Evolutionary conservation across 2,888 invertebrate genomes (phyloP).

Genomic region (Rhamphomyia laevipes): DNA sequence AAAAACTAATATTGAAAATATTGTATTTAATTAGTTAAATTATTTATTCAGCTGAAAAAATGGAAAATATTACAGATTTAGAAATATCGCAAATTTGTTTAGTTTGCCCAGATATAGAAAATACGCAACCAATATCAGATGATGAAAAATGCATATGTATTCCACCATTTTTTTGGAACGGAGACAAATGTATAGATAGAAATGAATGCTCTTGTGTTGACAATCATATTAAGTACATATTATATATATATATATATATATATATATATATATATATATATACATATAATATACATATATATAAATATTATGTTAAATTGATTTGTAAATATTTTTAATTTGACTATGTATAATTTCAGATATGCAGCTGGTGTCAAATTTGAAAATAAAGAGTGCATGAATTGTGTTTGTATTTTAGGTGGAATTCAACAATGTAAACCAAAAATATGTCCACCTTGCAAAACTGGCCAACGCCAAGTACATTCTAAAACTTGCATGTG

Average conservation of each 20-base stretch:
- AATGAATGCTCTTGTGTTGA: constrained; percentile 69
- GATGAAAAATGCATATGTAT: constrained; percentile 42
- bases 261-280: neutral
- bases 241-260: constrained; percentile 27
- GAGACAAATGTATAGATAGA: constrained; percentile 55
- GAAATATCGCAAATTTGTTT: constrained; percentile 3
- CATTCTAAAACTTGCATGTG: constrained; percentile 56
- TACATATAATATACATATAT: neutral
- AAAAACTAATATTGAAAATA: constrained; percentile 37
- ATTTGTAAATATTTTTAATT: constrained; percentile 37
- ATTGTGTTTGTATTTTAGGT: constrained; percentile 66
- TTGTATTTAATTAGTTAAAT: neutral
- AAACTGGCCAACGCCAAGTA: constrained; percentile 42
- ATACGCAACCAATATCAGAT: constrained; percentile 13
- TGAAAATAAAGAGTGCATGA: constrained; percentile 60
- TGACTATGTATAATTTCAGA: too few relatives aligned
- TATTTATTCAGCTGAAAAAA: neutral
- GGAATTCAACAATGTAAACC: constrained; percentile 59
- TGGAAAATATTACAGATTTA: neutral
- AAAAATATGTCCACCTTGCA: constrained; percentile 56
- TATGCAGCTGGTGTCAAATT: constrained; percentile 60
- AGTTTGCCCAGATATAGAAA: constrained; percentile 44
- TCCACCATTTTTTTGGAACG: constrained; percentile 55
- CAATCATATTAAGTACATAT: constrained; percentile 47
- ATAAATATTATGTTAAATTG: constrained; percentile 8